Percentiles rank a stretch among this genome's conserved stretches.
phyloP scores from a whole-genome alignment of 2,888 invertebrate genomes.

The Phortica okadai region DNA sequence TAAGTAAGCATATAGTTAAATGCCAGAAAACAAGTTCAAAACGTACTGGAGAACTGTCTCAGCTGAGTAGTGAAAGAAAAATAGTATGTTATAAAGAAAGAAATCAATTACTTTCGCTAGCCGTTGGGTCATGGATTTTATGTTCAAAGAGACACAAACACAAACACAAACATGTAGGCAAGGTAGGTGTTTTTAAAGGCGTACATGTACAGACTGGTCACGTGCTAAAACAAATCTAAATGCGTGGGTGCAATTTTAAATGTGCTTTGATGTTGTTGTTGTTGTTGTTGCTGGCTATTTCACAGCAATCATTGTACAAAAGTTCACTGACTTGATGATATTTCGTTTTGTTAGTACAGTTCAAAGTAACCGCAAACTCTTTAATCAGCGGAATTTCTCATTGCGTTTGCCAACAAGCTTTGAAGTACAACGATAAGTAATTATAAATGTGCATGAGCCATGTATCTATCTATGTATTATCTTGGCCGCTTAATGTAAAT shows the following conservation, averaged over 20 bases:
- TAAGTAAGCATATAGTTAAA: constrained; percentile 25
- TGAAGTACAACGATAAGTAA: constrained; percentile 64
- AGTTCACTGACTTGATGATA: constrained; percentile 42
- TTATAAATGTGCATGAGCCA: constrained; percentile 62
- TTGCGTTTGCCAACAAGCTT: constrained; percentile 51
- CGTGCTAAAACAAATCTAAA: constrained; percentile 67
- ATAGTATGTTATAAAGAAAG: constrained; percentile 60
- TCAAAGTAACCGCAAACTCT: constrained; percentile 6
- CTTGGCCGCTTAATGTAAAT: constrained; percentile 68
- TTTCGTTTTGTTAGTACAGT: neutral
- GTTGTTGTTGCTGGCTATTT: neutral
- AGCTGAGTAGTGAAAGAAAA: constrained; percentile 51
- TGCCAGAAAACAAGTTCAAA: constrained; percentile 41
- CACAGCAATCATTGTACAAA: no score
- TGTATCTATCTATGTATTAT: constrained; percentile 45
- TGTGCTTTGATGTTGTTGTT: constrained; percentile 46
- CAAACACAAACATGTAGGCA: neutral
- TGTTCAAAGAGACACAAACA: neutral
- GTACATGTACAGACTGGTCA: constrained; percentile 40
- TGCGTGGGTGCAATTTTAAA: constrained; percentile 70
- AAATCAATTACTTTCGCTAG: constrained; percentile 69
- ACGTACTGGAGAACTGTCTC: constrained; percentile 35
- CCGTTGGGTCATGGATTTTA: constrained; percentile 41
- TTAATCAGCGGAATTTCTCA: neutral
- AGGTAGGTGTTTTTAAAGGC: no score